Base-by-base conservation (phyloP, 2,797 vertebrate genomes). In the Sciurus vulgaris region DNA sequence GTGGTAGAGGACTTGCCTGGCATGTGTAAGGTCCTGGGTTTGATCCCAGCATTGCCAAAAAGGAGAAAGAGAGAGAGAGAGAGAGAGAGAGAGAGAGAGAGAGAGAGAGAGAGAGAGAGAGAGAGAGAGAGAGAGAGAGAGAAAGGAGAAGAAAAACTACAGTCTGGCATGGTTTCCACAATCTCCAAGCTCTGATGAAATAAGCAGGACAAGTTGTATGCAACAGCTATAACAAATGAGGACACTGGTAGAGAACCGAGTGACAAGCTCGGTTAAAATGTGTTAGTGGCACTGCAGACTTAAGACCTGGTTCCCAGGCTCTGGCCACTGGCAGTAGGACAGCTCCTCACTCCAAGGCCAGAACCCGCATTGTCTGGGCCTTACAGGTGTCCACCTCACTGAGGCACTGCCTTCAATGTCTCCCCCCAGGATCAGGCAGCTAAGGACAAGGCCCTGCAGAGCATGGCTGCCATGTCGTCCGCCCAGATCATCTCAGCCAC, bases 371-470 rank as follows among this genome's bases (percentile, higher is more conserved):
- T 4, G 0, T n/a, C 38, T 70, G 22, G 24, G 41, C 59, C 77
- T 70, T 28, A 44, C 7, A 1, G 17, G 56, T 6, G 59, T 20
- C 63, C 17, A 11, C 17, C 6, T 33, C 33, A 41, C 96, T 97
- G 94, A 97, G 93, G 95, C 54, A 83, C 96, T 30, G 94, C 96
- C 97, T 89, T 96, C 96, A 24, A 54, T 97, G 96, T 98, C 97
- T 93, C 73, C 88, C 84, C 88, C 85, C 88, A 99, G 99, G 99
- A 99, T 98, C 99, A 99, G 99, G 99, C 99, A 97, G 99, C 99
- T 98, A 99, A 99, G 99, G 99, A 99, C 98, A 99, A 99, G 98
- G 99, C 99, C 85, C 98, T 99, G 97, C 99, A 99, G 98, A 99
- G 99, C 98, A 99, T 99, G 99, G 99, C 99, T 98, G 99, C 98